Evolutionary conservation across 2,113 vertebrate species (phyloP).

Genomic region (Addax nasomaculatus): DNA sequence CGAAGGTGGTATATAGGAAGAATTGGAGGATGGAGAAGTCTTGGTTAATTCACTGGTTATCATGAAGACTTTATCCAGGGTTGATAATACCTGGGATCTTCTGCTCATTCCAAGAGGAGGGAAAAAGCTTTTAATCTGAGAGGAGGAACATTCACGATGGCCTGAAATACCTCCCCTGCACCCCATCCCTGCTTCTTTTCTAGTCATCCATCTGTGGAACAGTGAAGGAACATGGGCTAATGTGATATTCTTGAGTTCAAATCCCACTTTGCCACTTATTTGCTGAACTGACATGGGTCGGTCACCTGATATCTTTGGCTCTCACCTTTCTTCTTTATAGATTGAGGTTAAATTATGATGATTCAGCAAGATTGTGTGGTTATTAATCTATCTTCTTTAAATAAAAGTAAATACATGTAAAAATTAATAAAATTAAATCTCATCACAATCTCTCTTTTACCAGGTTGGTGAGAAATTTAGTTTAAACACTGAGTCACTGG

Average conservation of each 20-base stretch:
- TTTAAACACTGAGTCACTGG: not conserved
- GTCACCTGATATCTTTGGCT: not conserved
- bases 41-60: not conserved
- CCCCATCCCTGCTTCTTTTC: not conserved
- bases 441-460: not conserved
- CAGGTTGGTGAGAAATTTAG: not conserved
- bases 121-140: not conserved
- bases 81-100: not conserved
- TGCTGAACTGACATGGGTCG: not conserved
- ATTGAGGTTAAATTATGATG: not conserved
- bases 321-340: not conserved
- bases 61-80: not conserved
- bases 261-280: not conserved
- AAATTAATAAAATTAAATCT: not conserved
- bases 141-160: not conserved
- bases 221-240: not conserved
- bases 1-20: not conserved
- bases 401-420: not conserved
- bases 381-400: not conserved
- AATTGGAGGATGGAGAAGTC: no score
- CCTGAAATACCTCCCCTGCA: not conserved
- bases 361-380: not conserved
- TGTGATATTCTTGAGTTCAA: not conserved
- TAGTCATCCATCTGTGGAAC: not conserved
- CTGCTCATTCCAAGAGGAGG: not conserved